These are phyloP conservation scores for Hemicentrotus pulcherrimus DNA, from an alignment of 35 echinoderm and acorn worm species.

Conservation along the genomic window DNA sequence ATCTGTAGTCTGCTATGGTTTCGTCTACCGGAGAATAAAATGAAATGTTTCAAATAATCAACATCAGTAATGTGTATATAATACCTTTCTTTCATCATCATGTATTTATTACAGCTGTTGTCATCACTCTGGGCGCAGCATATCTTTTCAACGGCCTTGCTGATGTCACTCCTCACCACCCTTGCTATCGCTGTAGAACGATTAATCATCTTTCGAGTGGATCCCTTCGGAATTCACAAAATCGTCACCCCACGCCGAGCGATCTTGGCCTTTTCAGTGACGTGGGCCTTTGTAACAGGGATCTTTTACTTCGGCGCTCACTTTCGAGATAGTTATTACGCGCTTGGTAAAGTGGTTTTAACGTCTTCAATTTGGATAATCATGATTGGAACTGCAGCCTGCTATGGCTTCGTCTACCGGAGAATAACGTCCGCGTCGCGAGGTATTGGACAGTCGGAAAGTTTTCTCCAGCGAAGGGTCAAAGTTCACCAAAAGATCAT, in stretches of 20 bases:
- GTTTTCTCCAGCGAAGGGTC: neutral
- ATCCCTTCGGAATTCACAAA: neutral
- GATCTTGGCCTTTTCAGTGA: neutral
- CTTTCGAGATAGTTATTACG: neutral
- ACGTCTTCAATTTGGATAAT: neutral
- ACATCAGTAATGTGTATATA: too few relatives aligned
- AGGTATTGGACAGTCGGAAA: neutral
- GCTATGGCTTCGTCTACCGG: neutral
- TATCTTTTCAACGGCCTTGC: neutral
- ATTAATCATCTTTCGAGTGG: neutral
- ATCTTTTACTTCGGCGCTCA: neutral
- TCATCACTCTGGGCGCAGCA: neutral
- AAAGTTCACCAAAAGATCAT: neutral
- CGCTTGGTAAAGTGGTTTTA: neutral
- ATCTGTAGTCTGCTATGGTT: neutral
- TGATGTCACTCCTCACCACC: neutral
- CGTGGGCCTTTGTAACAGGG: neutral
- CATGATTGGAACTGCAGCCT: neutral
- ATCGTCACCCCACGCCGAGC: neutral
- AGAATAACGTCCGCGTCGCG: neutral
- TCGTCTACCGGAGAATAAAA: neutral
- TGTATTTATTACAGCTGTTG: too few relatives aligned
- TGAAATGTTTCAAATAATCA: too few relatives aligned
- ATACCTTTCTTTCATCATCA: too few relatives aligned
- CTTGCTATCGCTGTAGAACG: neutral